Evolutionary conservation across 2,797 vertebrate genomes (phyloP).

Genomic region (Crenichthys baileyi): DNA sequence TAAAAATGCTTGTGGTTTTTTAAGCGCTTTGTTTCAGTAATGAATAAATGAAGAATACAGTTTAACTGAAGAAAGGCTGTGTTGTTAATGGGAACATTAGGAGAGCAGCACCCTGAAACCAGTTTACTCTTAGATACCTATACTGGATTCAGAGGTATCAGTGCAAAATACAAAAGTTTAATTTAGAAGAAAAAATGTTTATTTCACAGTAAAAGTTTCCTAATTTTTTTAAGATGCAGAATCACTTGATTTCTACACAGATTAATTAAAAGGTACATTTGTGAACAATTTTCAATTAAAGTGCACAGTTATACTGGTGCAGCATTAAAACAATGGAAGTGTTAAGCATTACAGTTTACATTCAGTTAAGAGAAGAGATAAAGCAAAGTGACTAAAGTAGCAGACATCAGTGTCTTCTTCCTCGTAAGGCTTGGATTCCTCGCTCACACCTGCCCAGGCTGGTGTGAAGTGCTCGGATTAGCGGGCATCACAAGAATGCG

Average conservation of each 20-base stretch:
- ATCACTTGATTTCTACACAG: no score
- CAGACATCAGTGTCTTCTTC: not conserved
- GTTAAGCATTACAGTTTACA: not conserved
- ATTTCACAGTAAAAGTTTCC: not conserved
- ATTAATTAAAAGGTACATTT: not conserved
- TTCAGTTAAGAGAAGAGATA: not conserved
- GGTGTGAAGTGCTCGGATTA: not conserved
- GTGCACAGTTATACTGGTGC: not conserved
- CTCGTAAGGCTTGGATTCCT: not conserved
- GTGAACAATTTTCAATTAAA: not conserved
- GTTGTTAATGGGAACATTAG: conserved; percentile 8
- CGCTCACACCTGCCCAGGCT: conserved; percentile 17
- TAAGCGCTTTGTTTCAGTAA: conserved; percentile 23
- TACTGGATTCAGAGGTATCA: not conserved
- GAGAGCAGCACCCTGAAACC: no score
- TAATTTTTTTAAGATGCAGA: not conserved
- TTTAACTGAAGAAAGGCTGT: conserved; percentile 47
- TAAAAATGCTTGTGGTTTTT: conserved; percentile 5
- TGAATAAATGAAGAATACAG: conserved; percentile 37
- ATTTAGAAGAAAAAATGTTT: conserved; percentile 20
- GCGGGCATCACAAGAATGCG: conserved; percentile 9
- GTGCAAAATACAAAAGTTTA: not conserved
- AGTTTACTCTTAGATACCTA: no score
- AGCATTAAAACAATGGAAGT: not conserved
- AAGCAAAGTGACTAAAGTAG: not conserved